Evolutionary conservation across 2,797 vertebrate genomes (phyloP), one percentile per base, ranked within the genome.

Genomic region (Myripristis murdjan): DNA sequence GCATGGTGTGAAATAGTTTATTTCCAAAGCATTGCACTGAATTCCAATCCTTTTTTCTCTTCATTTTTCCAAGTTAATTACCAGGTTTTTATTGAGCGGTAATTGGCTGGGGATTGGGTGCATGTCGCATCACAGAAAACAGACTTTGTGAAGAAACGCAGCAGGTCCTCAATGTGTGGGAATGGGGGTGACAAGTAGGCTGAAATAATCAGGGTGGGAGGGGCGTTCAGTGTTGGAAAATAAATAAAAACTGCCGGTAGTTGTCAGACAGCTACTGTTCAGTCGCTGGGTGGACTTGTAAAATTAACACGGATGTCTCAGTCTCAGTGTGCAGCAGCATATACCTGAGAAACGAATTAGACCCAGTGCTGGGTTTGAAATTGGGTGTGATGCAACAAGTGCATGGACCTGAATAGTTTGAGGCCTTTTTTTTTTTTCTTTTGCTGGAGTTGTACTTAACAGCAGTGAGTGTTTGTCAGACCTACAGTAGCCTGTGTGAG

Each of bases 191-290:
- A 75, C 69, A 74, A 64, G 63, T 64, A 31, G 55, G 55, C 53
- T 43, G 5, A 75, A 75, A 31, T 76, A 49, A 31, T 31, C 78
- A 75, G 54, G 70, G 85, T 90, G 87, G 93, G 94, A 93, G 95
- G 94, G 89, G 91, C 92, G 73, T 89, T 74, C 59, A 77, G 75
- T 79, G 64, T 68, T 77, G 83, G 75, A 70, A 79, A 87, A 87
- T 57, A 74, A 89, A 95, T 94, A 91, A 88, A 93, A 89, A 71
- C 85, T 58, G 84, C 78, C 71, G 58, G 60, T 37, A 18, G 59
- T 10, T 14, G 16, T 7, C 60, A 57, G 55, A 14, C 18, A 8
- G 31, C n/a, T 35, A 52, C 49, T 22, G 47, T 22, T 49, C 22
- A 22, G 18, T 49, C 9, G 43, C 3, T 9, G 24, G 49, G 23